Base-by-base conservation (phyloP, 2,797 vertebrate species). In the Amblyopsis hoosieri region DNA sequence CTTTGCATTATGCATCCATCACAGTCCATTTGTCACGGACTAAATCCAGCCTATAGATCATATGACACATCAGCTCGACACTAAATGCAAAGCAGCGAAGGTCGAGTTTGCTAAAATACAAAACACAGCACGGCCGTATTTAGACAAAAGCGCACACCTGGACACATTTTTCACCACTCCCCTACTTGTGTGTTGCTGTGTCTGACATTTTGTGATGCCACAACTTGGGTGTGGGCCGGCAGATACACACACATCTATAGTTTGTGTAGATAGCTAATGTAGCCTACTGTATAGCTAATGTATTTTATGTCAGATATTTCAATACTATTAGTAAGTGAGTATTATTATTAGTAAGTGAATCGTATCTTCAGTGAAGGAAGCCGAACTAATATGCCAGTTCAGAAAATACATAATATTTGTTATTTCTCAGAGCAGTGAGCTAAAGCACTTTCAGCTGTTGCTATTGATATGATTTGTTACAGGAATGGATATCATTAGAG, bases 101-200 rank as follows among this genome's bases (percentile, higher is more conserved):
- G 12, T 82, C 72, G 78, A 64, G 33, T 66, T 51, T 66, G 1
- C 2, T 17, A 2, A 50, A 31, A 51, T 59, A 48, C 52, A 12
- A 52, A 17, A 33, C 15, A 47, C 75, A 72, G 55, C 45, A 15
- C 75, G 69, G 71, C 68, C 3, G 33, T 77, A 62, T 66, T 65
- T 17, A 14, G 45, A 66, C 51, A 42, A 46, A 81, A 57, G 10
- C 15, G 12, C 60, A 71, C 58, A 55, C 29, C 68, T 54, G 65
- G 64, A 71, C 55, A 56, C 59, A 33, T 66, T 80, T 88, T 83
- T 73, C 76, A 69, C 67, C 67, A 71, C 12, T 12, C 33, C 57
- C 19, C 42, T 37, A n/a, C 33, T 64, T 49, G 42, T 10, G 14
- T 15, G 42, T 11, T 70, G 33, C 10, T 69, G 4, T 62, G 5